phyloP scores from a whole-genome alignment of 2,888 invertebrate species.

The Tillus elongatus region DNA sequence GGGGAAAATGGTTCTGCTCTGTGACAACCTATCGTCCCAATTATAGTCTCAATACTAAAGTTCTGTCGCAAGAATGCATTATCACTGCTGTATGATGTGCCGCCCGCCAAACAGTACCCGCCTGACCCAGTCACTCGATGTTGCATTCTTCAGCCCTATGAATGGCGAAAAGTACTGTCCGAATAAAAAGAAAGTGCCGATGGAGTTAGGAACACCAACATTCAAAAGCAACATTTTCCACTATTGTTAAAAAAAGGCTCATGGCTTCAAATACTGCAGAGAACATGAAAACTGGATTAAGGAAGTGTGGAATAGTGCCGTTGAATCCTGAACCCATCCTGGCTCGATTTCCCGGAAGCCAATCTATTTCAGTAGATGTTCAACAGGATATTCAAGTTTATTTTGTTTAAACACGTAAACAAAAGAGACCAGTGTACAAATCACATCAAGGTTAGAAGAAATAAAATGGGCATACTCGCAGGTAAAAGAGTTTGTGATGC shows the following conservation, averaged over 20 bases:
- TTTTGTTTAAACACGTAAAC: too few species aligned
- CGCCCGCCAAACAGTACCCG: slow-evolving; percentile 2
- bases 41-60: background rate
- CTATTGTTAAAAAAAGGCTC: background rate
- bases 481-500: background rate
- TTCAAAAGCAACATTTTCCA: slow-evolving; percentile 1
- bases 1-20: background rate
- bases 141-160: slow-evolving; percentile 1
- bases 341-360: too few species aligned
- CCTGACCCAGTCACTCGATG: background rate
- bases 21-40: slow-evolving; percentile 2
- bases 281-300: background rate
- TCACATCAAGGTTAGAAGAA: background rate
- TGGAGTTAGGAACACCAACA: background rate
- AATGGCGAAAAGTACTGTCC: background rate
- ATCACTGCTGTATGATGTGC: background rate
- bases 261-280: background rate
- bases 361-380: too few species aligned
- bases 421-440: background rate
- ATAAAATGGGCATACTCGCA: background rate
- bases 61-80: background rate
- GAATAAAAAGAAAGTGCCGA: background rate
- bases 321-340: too few species aligned
- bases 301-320: too few species aligned
- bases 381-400: too few species aligned